Evolutionary conservation across 2,888 invertebrate species (phyloP), one percentile per base, ranked within the genome.

Genomic region (Pristionchus mayeri): DNA sequence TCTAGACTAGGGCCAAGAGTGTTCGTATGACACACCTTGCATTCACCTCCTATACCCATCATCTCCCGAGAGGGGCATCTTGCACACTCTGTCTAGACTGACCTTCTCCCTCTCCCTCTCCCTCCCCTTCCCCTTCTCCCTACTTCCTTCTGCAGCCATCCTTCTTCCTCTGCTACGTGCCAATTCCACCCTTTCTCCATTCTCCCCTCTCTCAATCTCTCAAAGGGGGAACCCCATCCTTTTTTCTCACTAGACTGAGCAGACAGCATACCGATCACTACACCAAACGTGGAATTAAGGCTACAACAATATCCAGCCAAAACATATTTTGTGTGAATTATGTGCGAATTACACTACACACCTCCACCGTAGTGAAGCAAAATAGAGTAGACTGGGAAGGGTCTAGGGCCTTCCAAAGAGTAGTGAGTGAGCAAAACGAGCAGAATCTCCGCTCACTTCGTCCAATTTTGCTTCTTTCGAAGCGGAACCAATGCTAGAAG

Each of bases 171-270:
- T 27, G n/a, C 76, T 76, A 48, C 50, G 44, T 76, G 48, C 30
- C 76, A 76, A 48, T 76, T 75, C 37, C 75, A 24, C 44, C 37
- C n/a, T 75, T 30, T 60, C 63, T 63, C 34, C 44, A 44, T 34
- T 34, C 34, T n/a, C 21, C 6, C 34, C 30, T 21, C 34, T 6
- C 30, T 34, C 34, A 37, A 2, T 63, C 63, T 63, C 63, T 18
- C 34, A 63, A 34, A 60, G 6, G 63, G 60, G 57, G 34, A 3
- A 63, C 27, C 34, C 63, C 63, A 27, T 13, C 44, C 44, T 44
- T 21, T 34, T 34, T 21, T 63, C 63, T 63, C 63, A 21, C 34
- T 27, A 63, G 18, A 34, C 63, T 18, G 34, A 63, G 34, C 63
- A 63, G 34, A 63, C 13, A 63, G 30, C 57, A 60, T 27, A 57